Conservation (phyloP, 2,888 invertebrate species). For the Euspilapteryx auroguttella region DNA sequence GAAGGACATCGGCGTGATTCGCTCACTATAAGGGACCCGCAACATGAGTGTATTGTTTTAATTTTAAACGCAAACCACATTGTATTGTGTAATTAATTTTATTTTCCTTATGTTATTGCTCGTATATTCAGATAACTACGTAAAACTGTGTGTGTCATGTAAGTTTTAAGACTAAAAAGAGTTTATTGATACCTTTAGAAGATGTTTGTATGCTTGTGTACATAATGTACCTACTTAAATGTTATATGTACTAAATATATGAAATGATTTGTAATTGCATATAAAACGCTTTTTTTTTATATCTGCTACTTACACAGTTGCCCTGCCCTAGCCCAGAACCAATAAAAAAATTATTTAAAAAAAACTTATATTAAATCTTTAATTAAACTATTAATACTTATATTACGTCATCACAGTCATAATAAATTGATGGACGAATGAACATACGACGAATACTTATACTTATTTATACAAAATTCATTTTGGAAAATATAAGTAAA, state of each 20-base stretch:
- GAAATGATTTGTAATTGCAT: slow-evolving; percentile 30
- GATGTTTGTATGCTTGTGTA: slow-evolving; percentile 27
- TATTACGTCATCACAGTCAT: no score
- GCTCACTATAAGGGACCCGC: no score
- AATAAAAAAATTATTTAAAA: no score
- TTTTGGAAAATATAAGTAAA: no score
- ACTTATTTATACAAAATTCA: no score
- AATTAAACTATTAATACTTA: no score
- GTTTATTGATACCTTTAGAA: slow-evolving; percentile 14
- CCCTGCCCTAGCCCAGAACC: no score
- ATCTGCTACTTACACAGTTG: no score
- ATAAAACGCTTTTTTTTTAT: slow-evolving; percentile 8
- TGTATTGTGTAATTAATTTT: slow-evolving; percentile 7
- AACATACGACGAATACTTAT: no score
- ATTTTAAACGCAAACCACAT: slow-evolving; percentile 8
- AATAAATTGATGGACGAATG: no score
- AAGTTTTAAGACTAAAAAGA: slow-evolving; percentile 9
- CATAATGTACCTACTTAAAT: slow-evolving; percentile 38
- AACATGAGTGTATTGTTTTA: slow-evolving; percentile 10
- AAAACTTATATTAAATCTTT: no score
- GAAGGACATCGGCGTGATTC: no score
- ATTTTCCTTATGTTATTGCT: slow-evolving; percentile 8
- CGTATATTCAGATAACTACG: slow-evolving; percentile 15
- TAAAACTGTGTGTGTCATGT: slow-evolving; percentile 24
- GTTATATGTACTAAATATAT: slow-evolving; percentile 36